phyloP scores from a whole-genome alignment of 2,113 vertebrate species.

The Hemiscyllium ocellatum region DNA sequence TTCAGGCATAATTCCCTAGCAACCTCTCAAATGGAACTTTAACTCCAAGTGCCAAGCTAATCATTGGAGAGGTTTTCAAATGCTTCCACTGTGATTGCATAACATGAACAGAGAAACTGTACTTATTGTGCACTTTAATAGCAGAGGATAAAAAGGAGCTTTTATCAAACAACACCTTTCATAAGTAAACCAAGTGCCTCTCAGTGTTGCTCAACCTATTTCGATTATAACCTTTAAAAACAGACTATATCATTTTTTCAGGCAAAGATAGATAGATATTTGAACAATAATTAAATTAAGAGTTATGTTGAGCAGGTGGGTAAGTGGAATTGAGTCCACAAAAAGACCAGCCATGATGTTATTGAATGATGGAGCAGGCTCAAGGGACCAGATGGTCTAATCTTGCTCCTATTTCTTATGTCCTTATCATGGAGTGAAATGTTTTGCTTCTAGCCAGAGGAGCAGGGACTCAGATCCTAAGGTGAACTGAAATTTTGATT shows the following conservation, averaged over 20 bases:
- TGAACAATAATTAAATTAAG: too few species aligned
- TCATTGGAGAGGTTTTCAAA: not conserved
- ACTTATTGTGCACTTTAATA: not conserved
- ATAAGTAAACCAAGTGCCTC: not conserved
- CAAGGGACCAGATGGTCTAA: too few species aligned
- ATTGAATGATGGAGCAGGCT: too few species aligned
- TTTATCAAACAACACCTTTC: not conserved
- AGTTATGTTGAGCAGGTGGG: too few species aligned
- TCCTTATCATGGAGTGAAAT: too few species aligned
- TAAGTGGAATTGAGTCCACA: too few species aligned
- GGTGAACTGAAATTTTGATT: not conserved
- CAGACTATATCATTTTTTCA: not conserved
- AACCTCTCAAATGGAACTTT: not conserved
- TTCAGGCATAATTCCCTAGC: not conserved
- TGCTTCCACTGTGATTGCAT: not conserved
- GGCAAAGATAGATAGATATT: too few species aligned
- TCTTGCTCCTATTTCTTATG: too few species aligned
- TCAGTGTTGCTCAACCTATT: not conserved
- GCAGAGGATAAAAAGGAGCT: not conserved
- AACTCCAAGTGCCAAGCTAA: not conserved
- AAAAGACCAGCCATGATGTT: too few species aligned
- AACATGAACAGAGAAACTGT: not conserved
- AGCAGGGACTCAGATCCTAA: not conserved
- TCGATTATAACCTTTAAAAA: not conserved
- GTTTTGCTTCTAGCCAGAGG: not conserved